These are phyloP conservation scores for Microcebus griseorufus DNA, from an alignment of 2,113 vertebrate species.

Conservation along the genomic window DNA sequence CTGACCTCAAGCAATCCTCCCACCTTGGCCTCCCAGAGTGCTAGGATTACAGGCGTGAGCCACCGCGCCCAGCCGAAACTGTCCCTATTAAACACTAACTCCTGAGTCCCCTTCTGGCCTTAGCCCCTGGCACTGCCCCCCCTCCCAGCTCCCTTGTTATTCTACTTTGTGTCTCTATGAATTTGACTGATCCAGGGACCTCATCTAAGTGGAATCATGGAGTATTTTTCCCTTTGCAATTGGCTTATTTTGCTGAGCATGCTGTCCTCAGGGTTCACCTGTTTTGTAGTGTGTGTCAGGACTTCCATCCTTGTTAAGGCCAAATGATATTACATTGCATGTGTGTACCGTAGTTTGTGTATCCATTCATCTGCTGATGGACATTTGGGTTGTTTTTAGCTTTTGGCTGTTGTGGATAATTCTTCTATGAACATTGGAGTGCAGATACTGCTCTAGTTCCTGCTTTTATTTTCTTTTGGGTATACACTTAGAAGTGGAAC, in stretches of 20 bases:
- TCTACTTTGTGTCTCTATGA: not conserved
- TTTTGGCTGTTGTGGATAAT: not conserved
- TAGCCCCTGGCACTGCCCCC: not conserved
- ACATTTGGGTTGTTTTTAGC: not conserved
- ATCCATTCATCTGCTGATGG: not conserved
- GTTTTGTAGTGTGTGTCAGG: not conserved
- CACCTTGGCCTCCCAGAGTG: too few relatives aligned
- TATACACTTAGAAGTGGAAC: not conserved
- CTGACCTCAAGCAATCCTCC: too few relatives aligned
- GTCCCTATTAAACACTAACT: accelerated
- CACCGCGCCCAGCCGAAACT: not conserved
- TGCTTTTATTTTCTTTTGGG: not conserved
- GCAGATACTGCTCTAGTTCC: not conserved
- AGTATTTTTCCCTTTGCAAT: not conserved
- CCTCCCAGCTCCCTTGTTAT: too few relatives aligned
- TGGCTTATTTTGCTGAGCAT: not conserved
- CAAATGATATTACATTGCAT: not conserved
- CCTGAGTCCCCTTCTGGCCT: not conserved
- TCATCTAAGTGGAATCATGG: not conserved
- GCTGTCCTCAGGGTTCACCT: not conserved
- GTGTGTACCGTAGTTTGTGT: not conserved
- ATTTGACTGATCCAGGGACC: not conserved
- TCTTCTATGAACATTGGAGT: not conserved
- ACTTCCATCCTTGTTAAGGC: not conserved
- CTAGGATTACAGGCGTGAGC: too few relatives aligned